Evolutionary conservation across 2,888 invertebrate genomes (phyloP).

Genomic region (Ichneumoninae sp.): DNA sequence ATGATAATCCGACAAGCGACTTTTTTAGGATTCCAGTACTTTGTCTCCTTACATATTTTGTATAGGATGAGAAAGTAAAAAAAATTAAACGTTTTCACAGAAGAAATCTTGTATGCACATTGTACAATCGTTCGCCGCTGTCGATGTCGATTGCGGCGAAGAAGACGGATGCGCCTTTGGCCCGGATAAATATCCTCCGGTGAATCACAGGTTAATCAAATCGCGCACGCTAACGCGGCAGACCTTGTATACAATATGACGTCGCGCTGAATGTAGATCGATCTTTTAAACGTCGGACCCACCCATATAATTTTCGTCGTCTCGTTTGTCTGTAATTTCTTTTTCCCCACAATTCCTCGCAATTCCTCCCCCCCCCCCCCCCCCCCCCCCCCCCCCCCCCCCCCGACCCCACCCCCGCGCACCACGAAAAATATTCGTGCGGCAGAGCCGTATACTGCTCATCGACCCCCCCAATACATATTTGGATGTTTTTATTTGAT

Average conservation of each 20-base stretch:
- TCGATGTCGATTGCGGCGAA: conserved; percentile 21
- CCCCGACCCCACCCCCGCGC: too few species aligned
- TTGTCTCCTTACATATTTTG: too few species aligned
- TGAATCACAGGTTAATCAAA: conserved; percentile 50
- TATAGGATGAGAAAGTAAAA: background rate
- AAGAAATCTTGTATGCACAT: conserved; percentile 67
- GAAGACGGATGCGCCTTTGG: background rate
- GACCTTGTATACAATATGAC: background rate
- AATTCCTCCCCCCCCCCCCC: background rate
- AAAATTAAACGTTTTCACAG: conserved; percentile 75
- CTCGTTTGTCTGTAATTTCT: conserved; percentile 4
- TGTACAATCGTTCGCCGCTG: background rate
- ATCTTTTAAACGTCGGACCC: conserved; percentile 17
- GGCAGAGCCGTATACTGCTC: conserved; percentile 42
- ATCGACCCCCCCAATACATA: conserved; percentile 30
- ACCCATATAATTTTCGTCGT: conserved; percentile 13
- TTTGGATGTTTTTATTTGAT: conserved; percentile 64
- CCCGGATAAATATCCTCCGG: conserved; percentile 21
- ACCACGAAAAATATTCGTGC: conserved; percentile 60
- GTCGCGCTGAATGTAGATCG: background rate
- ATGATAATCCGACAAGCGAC: too few species aligned
- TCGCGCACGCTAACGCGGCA: background rate
- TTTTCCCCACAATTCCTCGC: conserved; percentile 26
- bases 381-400: too few species aligned
- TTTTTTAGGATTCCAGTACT: too few species aligned